A percentile compares a stretch with the other conserved stretches of the same genome.
Conservation (phyloP, 2,113 vertebrate genomes). For the Holacanthus passer region DNA sequence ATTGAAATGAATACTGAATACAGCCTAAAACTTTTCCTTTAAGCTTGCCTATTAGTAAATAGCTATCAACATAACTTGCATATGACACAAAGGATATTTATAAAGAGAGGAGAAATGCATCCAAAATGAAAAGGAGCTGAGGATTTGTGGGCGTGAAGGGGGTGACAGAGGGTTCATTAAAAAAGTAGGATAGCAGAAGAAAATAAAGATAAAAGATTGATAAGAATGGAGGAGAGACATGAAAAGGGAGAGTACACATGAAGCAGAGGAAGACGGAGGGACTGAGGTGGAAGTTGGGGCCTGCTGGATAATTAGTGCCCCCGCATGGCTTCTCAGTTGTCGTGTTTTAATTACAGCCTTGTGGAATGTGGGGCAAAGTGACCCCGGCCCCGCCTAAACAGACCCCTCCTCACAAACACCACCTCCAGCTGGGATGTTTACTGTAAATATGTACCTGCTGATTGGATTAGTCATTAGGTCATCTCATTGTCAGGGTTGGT, state of each 20-base stretch:
- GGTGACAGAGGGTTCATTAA: conserved; percentile 10
- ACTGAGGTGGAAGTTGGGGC: conserved; percentile 76
- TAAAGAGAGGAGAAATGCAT: not conserved
- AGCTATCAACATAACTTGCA: not conserved
- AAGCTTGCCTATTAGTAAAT: not conserved
- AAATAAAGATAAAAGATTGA: conserved; percentile 11
- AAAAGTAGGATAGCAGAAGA: conserved; percentile 10
- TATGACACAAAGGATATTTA: not conserved
- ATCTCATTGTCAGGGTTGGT: conserved; percentile 1
- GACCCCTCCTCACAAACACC: conserved; percentile 28
- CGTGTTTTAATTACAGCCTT: conserved; percentile 77
- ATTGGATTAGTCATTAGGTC: conserved; percentile 63
- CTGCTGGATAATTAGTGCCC: conserved; percentile 85
- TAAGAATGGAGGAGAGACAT: conserved; percentile 15
- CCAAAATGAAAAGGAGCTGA: not conserved
- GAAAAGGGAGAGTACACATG: not conserved
- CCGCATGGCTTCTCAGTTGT: conserved; percentile 63
- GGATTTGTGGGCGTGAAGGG: not conserved
- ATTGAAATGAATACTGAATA: no score
- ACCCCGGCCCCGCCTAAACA: conserved; percentile 3
- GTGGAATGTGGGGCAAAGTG: conserved; percentile 51
- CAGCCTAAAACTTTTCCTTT: not conserved
- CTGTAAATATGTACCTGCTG: conserved; percentile 56
- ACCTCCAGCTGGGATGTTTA: conserved; percentile 32
- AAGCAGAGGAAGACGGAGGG: conserved; percentile 35